Evolutionary conservation across 1,140 invertebrate species (phyloP).

Genomic region (Whitmania pigra): DNA sequence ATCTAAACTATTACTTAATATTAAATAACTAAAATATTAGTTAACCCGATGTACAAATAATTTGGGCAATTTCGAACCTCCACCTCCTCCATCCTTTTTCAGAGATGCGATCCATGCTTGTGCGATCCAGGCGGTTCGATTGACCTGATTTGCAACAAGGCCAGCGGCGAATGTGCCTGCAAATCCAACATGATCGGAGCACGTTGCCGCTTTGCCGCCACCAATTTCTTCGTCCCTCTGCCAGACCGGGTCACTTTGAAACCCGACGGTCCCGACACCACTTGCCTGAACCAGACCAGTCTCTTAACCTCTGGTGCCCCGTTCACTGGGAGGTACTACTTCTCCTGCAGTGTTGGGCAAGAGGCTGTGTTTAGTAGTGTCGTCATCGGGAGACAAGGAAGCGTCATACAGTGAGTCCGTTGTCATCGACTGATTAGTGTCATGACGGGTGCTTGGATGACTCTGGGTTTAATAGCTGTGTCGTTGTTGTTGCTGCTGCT

Average conservation of each 20-base stretch:
- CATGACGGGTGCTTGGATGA: background rate
- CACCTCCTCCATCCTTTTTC: background rate
- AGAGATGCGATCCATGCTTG: slow-evolving; percentile 53
- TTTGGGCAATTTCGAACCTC: too few relatives aligned
- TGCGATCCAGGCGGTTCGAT: slow-evolving; percentile 87
- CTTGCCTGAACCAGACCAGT: slow-evolving; percentile 9
- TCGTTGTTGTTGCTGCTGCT: too few relatives aligned
- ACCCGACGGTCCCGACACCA: background rate
- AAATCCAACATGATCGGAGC: slow-evolving; percentile 69
- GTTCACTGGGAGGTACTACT: slow-evolving; percentile 14
- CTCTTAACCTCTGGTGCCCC: background rate
- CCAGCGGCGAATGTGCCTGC: slow-evolving; percentile 70
- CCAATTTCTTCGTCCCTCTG: slow-evolving; percentile 13
- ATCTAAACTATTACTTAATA: too few relatives aligned
- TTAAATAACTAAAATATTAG: too few relatives aligned
- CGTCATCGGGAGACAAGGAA: background rate
- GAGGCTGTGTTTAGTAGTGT: background rate
- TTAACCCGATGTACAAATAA: too few relatives aligned
- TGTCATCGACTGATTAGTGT: background rate
- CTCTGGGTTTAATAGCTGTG: background rate
- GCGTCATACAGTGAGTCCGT: background rate
- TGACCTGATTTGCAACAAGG: slow-evolving; percentile 68
- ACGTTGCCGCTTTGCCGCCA: slow-evolving; percentile 49
- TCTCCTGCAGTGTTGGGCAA: slow-evolving; percentile 1
- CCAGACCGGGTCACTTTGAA: slow-evolving; percentile 16